Evolutionary conservation across 2,113 vertebrate genomes (phyloP).

Genomic region (Grammomys dolichurus): DNA sequence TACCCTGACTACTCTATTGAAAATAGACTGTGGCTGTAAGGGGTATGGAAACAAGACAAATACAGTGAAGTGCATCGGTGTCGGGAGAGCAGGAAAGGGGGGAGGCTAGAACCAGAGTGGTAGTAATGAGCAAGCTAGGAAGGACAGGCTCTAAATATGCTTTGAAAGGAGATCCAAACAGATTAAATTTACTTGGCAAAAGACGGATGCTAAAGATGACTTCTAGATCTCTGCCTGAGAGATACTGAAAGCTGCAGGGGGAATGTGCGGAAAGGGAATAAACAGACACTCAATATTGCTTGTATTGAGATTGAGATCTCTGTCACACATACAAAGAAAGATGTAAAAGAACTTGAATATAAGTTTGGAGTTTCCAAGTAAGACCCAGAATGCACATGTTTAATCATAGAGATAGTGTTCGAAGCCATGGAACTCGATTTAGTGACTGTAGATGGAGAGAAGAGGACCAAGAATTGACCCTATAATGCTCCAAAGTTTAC

Average conservation of each 20-base stretch:
- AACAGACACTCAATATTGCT: neutral
- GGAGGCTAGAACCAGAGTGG: neutral
- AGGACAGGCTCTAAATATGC: neutral
- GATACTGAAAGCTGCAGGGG: neutral
- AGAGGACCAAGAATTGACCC: neutral
- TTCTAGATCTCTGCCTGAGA: conserved; percentile 33
- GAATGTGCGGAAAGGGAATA: neutral
- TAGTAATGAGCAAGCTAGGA: neutral
- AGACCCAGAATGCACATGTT: neutral
- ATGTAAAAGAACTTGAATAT: neutral
- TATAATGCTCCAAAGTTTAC: neutral
- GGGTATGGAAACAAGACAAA: neutral
- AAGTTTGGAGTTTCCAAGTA: neutral
- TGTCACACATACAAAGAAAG: neutral
- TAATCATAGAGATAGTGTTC: neutral
- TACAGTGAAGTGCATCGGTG: neutral
- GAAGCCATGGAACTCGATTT: neutral
- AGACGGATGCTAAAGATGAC: neutral
- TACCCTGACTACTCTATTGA: neutral
- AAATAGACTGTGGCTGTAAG: neutral
- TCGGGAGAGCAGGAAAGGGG: neutral
- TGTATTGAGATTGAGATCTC: neutral
- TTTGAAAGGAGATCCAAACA: conserved; percentile 10
- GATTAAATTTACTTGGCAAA: neutral
- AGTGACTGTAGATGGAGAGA: neutral